Percentiles rank a stretch among this genome's conserved stretches.
phyloP scores from a whole-genome alignment of 2,113 vertebrate species.

The Leiothrix lutea region DNA sequence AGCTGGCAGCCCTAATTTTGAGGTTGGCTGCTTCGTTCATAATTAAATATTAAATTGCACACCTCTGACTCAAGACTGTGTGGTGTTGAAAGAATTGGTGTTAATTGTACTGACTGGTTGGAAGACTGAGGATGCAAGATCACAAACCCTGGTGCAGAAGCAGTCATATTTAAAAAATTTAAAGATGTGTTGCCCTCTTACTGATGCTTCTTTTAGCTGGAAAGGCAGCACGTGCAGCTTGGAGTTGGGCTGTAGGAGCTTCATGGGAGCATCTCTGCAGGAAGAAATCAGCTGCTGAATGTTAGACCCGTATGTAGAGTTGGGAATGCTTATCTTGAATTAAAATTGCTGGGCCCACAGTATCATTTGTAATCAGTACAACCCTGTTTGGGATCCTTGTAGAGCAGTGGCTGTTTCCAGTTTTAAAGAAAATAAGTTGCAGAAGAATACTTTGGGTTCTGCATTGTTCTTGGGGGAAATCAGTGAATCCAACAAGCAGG shows the following conservation, averaged over 20 bases:
- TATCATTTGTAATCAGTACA: neutral
- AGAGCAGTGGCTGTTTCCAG: neutral
- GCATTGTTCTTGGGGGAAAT: neutral
- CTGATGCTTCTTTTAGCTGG: neutral
- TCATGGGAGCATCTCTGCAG: neutral
- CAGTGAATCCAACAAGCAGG: neutral
- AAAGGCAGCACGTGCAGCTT: neutral
- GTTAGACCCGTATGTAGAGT: neutral
- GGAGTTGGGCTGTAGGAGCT: neutral
- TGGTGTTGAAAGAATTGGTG: neutral
- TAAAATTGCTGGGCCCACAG: neutral
- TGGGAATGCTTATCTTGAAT: neutral
- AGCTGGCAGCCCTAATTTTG: constrained; percentile 28
- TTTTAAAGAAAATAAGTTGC: neutral
- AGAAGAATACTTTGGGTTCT: neutral
- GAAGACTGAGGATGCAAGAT: neutral
- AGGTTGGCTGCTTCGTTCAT: neutral
- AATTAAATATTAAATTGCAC: neutral
- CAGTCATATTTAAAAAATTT: neutral
- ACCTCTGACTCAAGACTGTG: neutral
- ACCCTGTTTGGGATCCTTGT: neutral
- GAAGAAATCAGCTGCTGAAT: neutral
- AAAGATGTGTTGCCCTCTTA: neutral
- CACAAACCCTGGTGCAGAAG: neutral
- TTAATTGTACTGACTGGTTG: neutral